Evolutionary conservation across 2,797 vertebrate genomes (phyloP).

Genomic region (Cephalopachus bancanus): DNA sequence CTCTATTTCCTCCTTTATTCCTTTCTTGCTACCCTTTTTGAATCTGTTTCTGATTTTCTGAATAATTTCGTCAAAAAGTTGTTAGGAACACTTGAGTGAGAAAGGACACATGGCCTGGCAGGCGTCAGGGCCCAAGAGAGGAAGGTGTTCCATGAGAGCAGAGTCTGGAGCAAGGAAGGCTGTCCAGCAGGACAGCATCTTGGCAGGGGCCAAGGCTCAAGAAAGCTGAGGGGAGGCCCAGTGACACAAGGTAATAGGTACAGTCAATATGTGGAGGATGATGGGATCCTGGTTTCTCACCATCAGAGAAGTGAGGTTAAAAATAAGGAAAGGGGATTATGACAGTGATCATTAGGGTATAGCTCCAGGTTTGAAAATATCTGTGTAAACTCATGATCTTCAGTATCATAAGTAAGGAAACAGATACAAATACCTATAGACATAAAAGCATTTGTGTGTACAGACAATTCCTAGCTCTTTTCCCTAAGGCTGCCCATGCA

Average conservation of each 20-base stretch:
- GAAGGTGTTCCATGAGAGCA: not conserved
- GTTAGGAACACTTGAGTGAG: not conserved
- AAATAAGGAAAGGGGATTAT: fast-evolving
- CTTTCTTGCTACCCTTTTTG: not conserved
- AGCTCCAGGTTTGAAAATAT: not conserved
- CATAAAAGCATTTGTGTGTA: not conserved
- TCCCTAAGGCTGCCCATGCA: not conserved
- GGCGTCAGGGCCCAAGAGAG: fast-evolving
- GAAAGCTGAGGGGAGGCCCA: fast-evolving
- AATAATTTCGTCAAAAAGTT: not conserved
- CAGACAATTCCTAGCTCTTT: not conserved
- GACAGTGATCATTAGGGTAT: fast-evolving
- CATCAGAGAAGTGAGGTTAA: not conserved
- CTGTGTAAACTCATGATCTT: not conserved
- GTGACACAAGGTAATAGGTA: no score
- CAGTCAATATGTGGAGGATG: fast-evolving
- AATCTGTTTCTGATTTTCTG: not conserved
- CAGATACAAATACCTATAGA: not conserved
- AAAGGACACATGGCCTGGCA: not conserved
- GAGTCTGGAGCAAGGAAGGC: fast-evolving
- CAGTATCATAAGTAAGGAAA: not conserved
- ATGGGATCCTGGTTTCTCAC: not conserved
- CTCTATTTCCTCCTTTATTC: not conserved
- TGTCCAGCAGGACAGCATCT: no score
- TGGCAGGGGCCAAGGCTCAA: not conserved